Conservation (phyloP, 1,140 invertebrate genomes). For the Grapholita molesta region DNA sequence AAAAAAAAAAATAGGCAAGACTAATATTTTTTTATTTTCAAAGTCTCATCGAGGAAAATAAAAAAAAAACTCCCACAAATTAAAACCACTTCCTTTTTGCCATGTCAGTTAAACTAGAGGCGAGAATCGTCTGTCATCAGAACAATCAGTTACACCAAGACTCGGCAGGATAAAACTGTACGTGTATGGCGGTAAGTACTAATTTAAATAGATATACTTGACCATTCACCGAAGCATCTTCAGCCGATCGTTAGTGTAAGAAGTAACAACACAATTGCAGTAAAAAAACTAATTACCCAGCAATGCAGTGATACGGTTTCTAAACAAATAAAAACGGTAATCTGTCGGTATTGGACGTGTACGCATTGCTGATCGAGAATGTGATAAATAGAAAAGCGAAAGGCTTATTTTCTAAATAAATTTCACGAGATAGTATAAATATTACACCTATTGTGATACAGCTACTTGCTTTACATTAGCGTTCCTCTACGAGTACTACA, state of each 20-base stretch:
- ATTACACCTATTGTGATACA: background rate
- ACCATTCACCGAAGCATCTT: background rate
- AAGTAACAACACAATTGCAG: slow-evolving; percentile 10
- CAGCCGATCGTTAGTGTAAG: background rate
- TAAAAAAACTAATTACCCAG: slow-evolving; percentile 7
- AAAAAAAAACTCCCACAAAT: too few relatives aligned
- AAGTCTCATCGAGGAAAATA: too few relatives aligned
- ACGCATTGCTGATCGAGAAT: background rate
- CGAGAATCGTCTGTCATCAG: too few relatives aligned
- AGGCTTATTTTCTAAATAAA: background rate
- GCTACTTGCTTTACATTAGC: too few relatives aligned
- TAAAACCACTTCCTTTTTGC: too few relatives aligned
- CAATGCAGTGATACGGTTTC: slow-evolving; percentile 9
- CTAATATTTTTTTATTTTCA: too few relatives aligned
- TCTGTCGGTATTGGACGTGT: slow-evolving; percentile 1
- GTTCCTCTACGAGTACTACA: too few relatives aligned
- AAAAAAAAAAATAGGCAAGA: too few relatives aligned
- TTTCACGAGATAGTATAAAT: background rate
- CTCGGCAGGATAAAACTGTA: background rate
- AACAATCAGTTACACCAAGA: background rate
- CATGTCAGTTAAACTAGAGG: too few relatives aligned
- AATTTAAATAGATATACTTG: background rate
- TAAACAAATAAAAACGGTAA: slow-evolving; percentile 11
- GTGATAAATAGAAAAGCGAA: background rate
- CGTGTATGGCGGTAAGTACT: background rate